Percentiles rank a stretch among this genome's conserved stretches.
Conservation (phyloP, 35 echinoderm and acorn worm species). For the Heliocidaris tuberculata region DNA sequence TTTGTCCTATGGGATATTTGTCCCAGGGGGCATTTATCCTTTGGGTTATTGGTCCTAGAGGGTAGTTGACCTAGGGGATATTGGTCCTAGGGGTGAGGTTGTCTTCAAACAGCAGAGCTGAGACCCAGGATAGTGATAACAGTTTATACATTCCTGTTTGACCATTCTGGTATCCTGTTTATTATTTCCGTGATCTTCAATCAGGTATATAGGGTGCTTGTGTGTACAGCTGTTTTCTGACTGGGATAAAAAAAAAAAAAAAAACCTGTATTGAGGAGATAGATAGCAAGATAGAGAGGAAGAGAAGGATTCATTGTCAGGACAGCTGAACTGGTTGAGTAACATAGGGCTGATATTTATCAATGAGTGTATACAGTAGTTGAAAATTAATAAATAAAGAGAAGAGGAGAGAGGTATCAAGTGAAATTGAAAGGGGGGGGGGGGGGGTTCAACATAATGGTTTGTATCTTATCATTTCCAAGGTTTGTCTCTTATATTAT, state of each 20-base stretch:
- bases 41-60: too few species aligned
- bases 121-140: background rate
- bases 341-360: background rate
- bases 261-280: background rate
- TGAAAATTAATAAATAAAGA: background rate
- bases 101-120: background rate
- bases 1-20: too few species aligned
- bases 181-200: background rate
- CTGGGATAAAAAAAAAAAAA: too few species aligned
- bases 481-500: too few species aligned
- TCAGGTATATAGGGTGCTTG: background rate
- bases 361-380: background rate
- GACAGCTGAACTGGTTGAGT: background rate
- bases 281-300: background rate
- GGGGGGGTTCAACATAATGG: background rate
- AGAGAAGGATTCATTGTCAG: background rate
- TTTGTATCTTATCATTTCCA: too few species aligned
- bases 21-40: too few species aligned
- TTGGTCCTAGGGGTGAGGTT: background rate
- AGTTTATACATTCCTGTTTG: background rate
- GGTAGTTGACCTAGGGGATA: background rate
- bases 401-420: background rate
- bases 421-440: background rate
- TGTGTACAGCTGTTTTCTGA: background rate
- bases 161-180: background rate